Base-by-base conservation (phyloP, 2,797 vertebrate species). In the Arctocebus calabarensis region DNA sequence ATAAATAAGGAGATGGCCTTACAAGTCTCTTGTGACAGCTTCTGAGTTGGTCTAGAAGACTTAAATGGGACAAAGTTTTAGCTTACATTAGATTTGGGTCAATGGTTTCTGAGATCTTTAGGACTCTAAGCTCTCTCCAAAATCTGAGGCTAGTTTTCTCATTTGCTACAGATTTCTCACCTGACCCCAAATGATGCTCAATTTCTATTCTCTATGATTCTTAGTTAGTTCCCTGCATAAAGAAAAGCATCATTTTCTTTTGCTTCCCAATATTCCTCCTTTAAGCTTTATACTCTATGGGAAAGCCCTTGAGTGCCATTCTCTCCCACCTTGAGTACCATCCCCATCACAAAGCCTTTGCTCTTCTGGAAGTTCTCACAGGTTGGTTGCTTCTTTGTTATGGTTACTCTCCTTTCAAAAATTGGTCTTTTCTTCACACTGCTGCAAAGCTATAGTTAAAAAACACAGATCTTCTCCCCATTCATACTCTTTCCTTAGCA, bases 31-130 rank as follows among this genome's bases (percentile, higher is more conserved):
- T 27, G 40, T 81, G 29, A 61, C 20, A 40, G 40, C 92, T 71
- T 95, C 91, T 90, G 74, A 83, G 37, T 94, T 71, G 7, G 14
- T 45, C 59, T 85, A 59, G 25, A 91, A 92, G 52, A 66, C 19
- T 40, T 84, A 7, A 61, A 84, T 81, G 73, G 55, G 7, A 75
- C 12, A 66, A 79, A 84, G 83, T 52, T 78, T 86, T 78, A 88
- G 3, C 40, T 74, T 59, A 78, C 34, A 1, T 75, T 85, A 62
- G 32, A 91, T 82, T 88, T 90, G 20, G 27, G 37, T 88, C 13
- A 78, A 25, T 12, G 43, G 22, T 86, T 86, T 94, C 52, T 85
- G 37, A 78, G 43, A 91, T 71, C 3, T 25, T 83, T 59, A 77
- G 43, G 9, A 83, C 86, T 81, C 34, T 93, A 20, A 66, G 34